Evolutionary conservation across 2,797 vertebrate species (phyloP), one percentile per base, ranked within the genome.

Genomic region (Fringilla coelebs): DNA sequence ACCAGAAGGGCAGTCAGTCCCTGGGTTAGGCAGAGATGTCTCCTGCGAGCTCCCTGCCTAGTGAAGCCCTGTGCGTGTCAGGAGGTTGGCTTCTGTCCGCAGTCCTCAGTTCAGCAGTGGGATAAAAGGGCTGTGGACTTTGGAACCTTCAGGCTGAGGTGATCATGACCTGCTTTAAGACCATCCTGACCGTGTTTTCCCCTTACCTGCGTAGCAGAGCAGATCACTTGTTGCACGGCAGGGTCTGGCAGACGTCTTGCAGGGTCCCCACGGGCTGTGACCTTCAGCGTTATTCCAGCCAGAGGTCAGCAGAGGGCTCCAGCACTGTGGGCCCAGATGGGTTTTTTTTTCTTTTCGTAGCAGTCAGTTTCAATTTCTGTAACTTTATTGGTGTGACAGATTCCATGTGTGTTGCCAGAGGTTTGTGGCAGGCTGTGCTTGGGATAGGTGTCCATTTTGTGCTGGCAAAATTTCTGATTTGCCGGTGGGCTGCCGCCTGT

Each of bases 301-400:
- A 28, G 13, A 89, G 95, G 94, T 97, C 98, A 98, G 97, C 97
- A 98, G 98, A 97, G 98, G 98, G 98, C 98, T 96, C 94, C 88
- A 95, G 78, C 67, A 85, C 73, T 95, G 95, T 95, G 95, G 76
- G 87, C 46, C 43, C 74, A 65, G 71, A 61, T 52, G 60, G 82
- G 45, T 66, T 85, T 84, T 90, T 94, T 68, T 93, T 41, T 17
- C 26, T 31, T 18, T 29, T 7, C 1, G 1, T 41, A 48, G 31
- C 40, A 36, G 29, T 85, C 22, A 1, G 12, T 76, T 96, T 92
- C 48, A 67, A 45, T 83, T 95, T 93, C 65, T 76, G 22, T 85
- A 58, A 34, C 51, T 78, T 81, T 63, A 55, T 54, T 88, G 65
- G 60, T 73, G 70, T 89, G 83, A 52, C 77, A 65, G 51, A 36